A percentile compares a stretch with the other conserved stretches of the same genome.
phyloP scores from a whole-genome alignment of 2,888 invertebrate genomes.

The Harpalus rufipes region DNA sequence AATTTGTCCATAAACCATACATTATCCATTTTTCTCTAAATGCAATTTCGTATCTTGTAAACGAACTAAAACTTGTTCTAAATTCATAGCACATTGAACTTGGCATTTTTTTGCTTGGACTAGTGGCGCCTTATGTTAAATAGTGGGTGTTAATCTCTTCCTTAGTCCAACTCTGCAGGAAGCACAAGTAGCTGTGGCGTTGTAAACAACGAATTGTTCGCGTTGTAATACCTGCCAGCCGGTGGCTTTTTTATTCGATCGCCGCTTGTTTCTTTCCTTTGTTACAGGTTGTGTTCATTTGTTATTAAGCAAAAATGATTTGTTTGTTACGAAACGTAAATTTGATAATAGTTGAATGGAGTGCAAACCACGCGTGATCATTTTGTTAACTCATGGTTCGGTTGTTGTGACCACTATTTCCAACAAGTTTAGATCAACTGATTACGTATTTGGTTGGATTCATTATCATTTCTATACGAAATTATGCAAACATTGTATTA shows the following conservation, averaged over 20 bases:
- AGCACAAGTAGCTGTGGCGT: slow-evolving; percentile 24
- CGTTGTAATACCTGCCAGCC: slow-evolving; percentile 40
- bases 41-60: too few species aligned
- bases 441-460: neutral
- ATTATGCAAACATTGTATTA: neutral
- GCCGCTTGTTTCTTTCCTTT: slow-evolving; percentile 45
- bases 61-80: neutral
- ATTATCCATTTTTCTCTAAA: too few species aligned
- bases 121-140: neutral
- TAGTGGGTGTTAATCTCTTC: neutral
- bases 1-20: too few species aligned
- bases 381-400: slow-evolving; percentile 42
- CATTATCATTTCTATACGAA: neutral
- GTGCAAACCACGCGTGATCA: slow-evolving; percentile 32
- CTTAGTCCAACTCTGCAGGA: neutral
- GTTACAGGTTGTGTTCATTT: slow-evolving; percentile 49
- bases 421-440: slow-evolving; percentile 23
- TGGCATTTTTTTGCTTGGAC: neutral
- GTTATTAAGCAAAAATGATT: slow-evolving; percentile 48
- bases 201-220: slow-evolving; percentile 39
- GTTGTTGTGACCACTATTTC: slow-evolving; percentile 24
- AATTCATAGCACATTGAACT: neutral
- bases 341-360: slow-evolving; percentile 42
- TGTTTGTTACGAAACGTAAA: slow-evolving; percentile 46
- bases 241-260: slow-evolving; percentile 41